Conservation (phyloP, 1,140 invertebrate genomes). For the Trachymyrmex septentrionalis region DNA sequence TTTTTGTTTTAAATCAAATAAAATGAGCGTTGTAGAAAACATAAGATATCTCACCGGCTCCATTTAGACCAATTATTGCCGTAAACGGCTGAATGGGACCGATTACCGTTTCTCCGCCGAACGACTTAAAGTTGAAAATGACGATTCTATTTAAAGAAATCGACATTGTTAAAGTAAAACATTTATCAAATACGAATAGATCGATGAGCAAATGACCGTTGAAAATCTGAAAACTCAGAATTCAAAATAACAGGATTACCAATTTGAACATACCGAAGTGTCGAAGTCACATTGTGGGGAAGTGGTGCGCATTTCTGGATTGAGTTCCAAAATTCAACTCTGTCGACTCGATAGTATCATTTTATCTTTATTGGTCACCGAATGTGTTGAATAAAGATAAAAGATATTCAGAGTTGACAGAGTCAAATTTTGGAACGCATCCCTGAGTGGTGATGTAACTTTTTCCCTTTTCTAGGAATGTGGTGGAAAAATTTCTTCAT, state of each 20-base stretch:
- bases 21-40: background rate
- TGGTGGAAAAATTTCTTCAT: too few relatives aligned
- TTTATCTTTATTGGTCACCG: too few relatives aligned
- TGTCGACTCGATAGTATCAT: too few relatives aligned
- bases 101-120: constrained; percentile 94
- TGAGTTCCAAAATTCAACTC: too few relatives aligned
- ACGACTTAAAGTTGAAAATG: constrained; percentile 99
- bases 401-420: too few relatives aligned
- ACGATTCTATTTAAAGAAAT: constrained; percentile 94
- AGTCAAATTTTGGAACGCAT: too few relatives aligned
- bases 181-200: background rate
- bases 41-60: constrained; percentile 91
- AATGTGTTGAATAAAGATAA: too few relatives aligned
- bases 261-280: background rate
- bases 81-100: constrained; percentile 98
- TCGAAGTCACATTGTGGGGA: background rate
- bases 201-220: constrained; percentile 3
- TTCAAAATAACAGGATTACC: background rate
- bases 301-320: too few relatives aligned
- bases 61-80: constrained; percentile 98
- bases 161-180: background rate
- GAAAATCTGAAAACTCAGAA: background rate
- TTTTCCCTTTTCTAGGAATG: too few relatives aligned
- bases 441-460: too few relatives aligned
- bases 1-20: background rate